Percentiles rank a stretch among this genome's conserved stretches.
These are phyloP conservation scores for Bimastos eiseni DNA, from an alignment of 2,888 invertebrate species.

Conservation along the genomic window DNA sequence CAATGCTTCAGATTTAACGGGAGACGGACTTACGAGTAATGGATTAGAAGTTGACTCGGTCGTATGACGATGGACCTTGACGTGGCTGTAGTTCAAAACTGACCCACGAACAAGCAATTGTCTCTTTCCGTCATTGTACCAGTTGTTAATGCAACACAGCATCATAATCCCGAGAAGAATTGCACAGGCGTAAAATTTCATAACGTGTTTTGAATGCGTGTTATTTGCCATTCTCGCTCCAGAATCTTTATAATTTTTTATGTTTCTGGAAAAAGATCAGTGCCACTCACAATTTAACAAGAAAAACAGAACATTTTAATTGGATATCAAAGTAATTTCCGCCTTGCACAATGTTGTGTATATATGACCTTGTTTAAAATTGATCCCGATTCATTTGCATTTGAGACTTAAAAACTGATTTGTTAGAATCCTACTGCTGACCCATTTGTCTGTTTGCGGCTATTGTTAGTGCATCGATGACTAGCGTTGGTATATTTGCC, in stretches of 20 bases:
- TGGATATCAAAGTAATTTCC: no score
- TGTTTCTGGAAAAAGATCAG: not conserved
- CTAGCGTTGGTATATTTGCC: no score
- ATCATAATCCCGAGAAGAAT: not conserved
- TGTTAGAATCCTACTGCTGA: no score
- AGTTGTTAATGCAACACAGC: not conserved
- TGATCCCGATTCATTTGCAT: no score
- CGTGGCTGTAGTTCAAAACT: not conserved
- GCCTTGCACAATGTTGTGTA: no score
- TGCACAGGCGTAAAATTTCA: not conserved
- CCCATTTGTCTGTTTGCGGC: no score
- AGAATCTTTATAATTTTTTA: not conserved
- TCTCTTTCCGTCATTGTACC: not conserved
- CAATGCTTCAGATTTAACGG: not conserved
- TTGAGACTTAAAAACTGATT: no score
- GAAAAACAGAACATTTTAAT: no score
- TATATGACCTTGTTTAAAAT: no score
- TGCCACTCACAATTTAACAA: no score
- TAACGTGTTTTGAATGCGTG: not conserved
- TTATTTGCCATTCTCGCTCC: not conserved
- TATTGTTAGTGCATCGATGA: no score
- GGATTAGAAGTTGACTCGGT: not conserved
- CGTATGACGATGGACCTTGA: not conserved
- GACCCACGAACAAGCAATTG: not conserved
- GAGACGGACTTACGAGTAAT: not conserved